A percentile compares a stretch with the other conserved stretches of the same genome.
Evolutionary conservation across 2,797 vertebrate species (phyloP).

Genomic region (Gymnodraco acuticeps): DNA sequence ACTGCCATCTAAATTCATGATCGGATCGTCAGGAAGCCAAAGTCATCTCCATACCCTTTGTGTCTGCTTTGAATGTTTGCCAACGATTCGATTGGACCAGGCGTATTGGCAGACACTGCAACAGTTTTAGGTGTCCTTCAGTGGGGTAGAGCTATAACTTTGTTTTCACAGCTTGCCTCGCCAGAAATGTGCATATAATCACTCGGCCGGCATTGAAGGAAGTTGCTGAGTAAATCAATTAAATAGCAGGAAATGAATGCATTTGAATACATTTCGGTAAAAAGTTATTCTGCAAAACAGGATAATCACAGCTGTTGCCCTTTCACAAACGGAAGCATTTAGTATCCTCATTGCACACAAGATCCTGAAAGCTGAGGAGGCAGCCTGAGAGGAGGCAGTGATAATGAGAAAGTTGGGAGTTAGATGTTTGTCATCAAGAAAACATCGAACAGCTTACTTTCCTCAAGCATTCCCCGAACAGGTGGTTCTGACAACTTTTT

Average conservation of each 20-base stretch:
- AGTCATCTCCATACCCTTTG: neutral
- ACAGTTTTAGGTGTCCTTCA: constrained; percentile 54
- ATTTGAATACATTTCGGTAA: constrained; percentile 68
- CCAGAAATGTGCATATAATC: constrained; percentile 71
- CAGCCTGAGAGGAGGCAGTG: constrained; percentile 2
- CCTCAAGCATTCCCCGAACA: constrained; percentile 4
- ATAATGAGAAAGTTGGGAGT: constrained; percentile 13
- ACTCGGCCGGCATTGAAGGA: constrained; percentile 29
- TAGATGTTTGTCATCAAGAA: neutral
- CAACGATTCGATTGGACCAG: constrained; percentile 48
- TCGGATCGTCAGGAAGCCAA: neutral
- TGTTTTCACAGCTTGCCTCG: constrained; percentile 56
- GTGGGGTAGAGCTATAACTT: constrained; percentile 13
- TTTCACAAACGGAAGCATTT: constrained; percentile 13
- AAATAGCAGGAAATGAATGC: constrained; percentile 65
- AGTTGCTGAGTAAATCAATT: constrained; percentile 59
- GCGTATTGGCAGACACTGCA: constrained; percentile 32
- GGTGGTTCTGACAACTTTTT: neutral
- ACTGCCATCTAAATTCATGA: constrained; percentile 3
- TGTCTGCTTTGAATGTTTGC: constrained; percentile 32
- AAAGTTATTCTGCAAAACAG: constrained; percentile 38
- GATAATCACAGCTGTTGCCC: constrained; percentile 50
- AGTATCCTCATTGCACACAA: neutral
- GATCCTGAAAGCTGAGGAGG: constrained; percentile 19
- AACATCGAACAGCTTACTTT: constrained; percentile 25